Conservation (phyloP, 2,888 invertebrate species). For the Bugulina stolonifera region DNA sequence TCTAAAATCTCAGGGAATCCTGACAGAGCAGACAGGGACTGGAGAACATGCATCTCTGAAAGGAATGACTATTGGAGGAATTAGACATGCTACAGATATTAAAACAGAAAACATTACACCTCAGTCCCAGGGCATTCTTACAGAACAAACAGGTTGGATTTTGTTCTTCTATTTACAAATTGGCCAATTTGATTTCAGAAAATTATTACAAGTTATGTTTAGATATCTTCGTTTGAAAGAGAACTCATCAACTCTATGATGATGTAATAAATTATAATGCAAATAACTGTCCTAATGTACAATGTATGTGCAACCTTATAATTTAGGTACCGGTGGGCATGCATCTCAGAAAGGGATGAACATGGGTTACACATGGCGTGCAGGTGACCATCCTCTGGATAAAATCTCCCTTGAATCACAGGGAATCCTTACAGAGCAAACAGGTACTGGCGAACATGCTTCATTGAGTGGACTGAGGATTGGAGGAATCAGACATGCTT, state of each 20-base stretch:
- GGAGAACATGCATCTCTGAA: slow-evolving; percentile 17
- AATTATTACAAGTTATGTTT: background rate
- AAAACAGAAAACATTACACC: background rate
- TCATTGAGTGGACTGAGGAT: background rate
- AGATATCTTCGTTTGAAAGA: no score
- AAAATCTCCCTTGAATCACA: background rate
- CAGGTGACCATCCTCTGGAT: background rate
- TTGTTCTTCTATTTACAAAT: background rate
- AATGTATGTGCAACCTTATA: background rate
- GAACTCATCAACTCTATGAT: background rate
- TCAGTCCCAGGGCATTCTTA: background rate
- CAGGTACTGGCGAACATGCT: slow-evolving; percentile 27
- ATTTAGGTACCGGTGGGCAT: slow-evolving; percentile 1
- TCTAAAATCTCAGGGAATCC: background rate
- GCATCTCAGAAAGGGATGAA: slow-evolving; percentile 7
- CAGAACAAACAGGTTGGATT: background rate
- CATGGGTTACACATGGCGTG: background rate
- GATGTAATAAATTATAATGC: slow-evolving; percentile 28
- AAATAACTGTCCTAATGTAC: slow-evolving; percentile 28
- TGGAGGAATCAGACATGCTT: background rate
- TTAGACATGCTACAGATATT: slow-evolving; percentile 1
- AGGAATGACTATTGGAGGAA: slow-evolving; percentile 8
- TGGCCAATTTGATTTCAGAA: background rate
- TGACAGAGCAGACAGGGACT: background rate
- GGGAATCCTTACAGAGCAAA: background rate